A percentile compares a stretch with the other conserved stretches of the same genome.
phyloP scores from a whole-genome alignment of 2,797 vertebrate genomes.

The Catharus ustulatus region DNA sequence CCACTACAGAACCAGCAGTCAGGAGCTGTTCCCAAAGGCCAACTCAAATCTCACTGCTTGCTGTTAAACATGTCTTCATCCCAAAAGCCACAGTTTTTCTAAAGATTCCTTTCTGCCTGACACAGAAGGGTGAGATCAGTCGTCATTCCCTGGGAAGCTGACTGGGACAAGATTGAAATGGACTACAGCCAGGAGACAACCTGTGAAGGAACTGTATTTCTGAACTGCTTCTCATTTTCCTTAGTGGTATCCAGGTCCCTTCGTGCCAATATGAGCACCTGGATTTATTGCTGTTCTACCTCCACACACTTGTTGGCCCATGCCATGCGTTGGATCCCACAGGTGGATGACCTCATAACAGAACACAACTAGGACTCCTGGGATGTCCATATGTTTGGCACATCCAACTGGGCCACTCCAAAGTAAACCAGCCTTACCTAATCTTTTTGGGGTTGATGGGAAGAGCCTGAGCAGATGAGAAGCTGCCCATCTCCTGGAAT shows the following conservation, averaged over 20 bases:
- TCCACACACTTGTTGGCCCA: neutral
- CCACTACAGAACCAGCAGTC: neutral
- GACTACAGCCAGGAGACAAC: neutral
- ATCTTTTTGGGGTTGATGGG: neutral
- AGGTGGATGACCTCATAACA: neutral
- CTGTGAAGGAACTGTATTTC: neutral
- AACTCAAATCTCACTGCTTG: neutral
- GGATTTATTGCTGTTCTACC: neutral
- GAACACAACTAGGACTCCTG: neutral
- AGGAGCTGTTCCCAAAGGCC: neutral
- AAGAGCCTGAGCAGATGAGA: neutral
- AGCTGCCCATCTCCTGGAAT: neutral
- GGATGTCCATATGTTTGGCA: neutral
- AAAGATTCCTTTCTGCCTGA: neutral
- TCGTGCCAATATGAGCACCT: rapidly evolving
- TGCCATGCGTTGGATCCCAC: neutral
- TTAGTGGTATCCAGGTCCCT: neutral
- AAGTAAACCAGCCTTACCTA: neutral
- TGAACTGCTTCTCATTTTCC: neutral
- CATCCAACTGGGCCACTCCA: neutral
- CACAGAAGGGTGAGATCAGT: neutral
- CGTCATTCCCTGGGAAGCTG: neutral
- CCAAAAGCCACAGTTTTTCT: neutral
- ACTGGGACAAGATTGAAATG: neutral
- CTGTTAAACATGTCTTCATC: neutral